phyloP scores from a whole-genome alignment of 1,140 invertebrate genomes.

The Drosophila pectinifera region DNA sequence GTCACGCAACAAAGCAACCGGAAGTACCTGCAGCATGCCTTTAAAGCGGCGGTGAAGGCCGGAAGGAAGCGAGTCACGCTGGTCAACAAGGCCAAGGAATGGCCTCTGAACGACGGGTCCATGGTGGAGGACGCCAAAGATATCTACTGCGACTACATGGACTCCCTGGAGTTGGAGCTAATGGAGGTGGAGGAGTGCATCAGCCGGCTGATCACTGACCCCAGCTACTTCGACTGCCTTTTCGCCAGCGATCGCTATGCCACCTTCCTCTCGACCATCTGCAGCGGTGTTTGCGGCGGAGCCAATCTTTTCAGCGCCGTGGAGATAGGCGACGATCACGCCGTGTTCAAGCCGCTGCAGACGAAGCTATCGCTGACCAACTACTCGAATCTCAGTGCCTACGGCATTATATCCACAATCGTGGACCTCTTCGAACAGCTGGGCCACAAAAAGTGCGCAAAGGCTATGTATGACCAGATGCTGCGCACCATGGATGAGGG shows the following conservation, averaged over 20 bases:
- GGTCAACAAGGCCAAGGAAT: constrained; percentile 60
- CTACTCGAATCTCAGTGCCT: constrained; percentile 66
- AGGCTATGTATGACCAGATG: constrained; percentile 52
- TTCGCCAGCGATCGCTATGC: constrained; percentile 73
- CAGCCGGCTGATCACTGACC: constrained; percentile 37
- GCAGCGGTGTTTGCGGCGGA: constrained; percentile 68
- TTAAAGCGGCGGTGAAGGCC: constrained; percentile 21
- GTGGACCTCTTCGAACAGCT: constrained; percentile 64
- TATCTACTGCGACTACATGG: constrained; percentile 20
- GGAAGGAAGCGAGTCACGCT: constrained; percentile 55
- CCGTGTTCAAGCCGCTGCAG: constrained; percentile 75
- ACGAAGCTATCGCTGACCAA: constrained; percentile 73
- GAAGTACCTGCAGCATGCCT: constrained; percentile 57
- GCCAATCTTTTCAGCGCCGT: constrained; percentile 68
- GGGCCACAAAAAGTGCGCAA: constrained; percentile 41
- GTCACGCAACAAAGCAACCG: constrained; percentile 11
- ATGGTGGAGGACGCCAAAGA: constrained; percentile 37
- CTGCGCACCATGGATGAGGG: constrained; percentile 61
- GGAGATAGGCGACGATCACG: constrained; percentile 64
- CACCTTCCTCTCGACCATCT: constrained; percentile 70
- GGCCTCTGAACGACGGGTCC: constrained; percentile 63
- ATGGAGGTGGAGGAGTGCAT: constrained; percentile 59
- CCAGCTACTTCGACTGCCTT: constrained; percentile 61
- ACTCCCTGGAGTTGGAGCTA: constrained; percentile 53
- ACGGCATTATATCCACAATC: constrained; percentile 69